These are phyloP conservation scores for Myzus persicae DNA, from an alignment of 1,140 invertebrate genomes.

Conservation along the genomic window DNA sequence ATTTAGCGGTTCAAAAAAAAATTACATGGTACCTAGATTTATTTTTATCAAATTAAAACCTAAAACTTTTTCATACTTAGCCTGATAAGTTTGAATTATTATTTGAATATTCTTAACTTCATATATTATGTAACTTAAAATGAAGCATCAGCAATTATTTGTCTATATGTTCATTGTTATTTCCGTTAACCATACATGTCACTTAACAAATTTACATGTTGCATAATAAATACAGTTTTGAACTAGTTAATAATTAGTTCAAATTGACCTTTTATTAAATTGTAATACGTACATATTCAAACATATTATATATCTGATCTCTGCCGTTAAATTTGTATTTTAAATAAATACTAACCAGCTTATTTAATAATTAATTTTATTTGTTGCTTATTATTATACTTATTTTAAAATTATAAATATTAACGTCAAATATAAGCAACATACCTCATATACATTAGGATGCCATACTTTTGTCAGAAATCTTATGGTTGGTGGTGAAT, in stretches of 20 bases:
- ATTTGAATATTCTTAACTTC: background rate
- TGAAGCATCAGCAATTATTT: background rate
- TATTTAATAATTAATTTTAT: background rate
- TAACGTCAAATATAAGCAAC: constrained; percentile 63
- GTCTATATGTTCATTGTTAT: background rate
- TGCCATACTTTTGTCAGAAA: constrained; percentile 99
- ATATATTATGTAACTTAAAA: background rate
- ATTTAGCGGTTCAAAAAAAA: background rate
- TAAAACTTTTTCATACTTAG: background rate
- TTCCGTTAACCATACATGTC: background rate
- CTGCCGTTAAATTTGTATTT: background rate
- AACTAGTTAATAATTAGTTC: background rate
- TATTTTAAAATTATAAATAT: background rate
- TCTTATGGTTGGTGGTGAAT: constrained; percentile 95
- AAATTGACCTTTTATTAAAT: constrained; percentile 8
- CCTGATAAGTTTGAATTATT: background rate
- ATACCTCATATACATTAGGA: constrained; percentile 99
- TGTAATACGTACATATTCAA: background rate
- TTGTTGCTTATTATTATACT: background rate
- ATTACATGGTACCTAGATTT: background rate
- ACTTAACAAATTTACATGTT: background rate
- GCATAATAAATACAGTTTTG: constrained; percentile 31
- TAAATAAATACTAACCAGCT: background rate
- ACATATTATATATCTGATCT: background rate
- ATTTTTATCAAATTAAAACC: background rate